Evolutionary conservation across 1,140 invertebrate species (phyloP), one percentile per base, ranked within the genome.

Genomic region (Atopsyche davidsoni): DNA sequence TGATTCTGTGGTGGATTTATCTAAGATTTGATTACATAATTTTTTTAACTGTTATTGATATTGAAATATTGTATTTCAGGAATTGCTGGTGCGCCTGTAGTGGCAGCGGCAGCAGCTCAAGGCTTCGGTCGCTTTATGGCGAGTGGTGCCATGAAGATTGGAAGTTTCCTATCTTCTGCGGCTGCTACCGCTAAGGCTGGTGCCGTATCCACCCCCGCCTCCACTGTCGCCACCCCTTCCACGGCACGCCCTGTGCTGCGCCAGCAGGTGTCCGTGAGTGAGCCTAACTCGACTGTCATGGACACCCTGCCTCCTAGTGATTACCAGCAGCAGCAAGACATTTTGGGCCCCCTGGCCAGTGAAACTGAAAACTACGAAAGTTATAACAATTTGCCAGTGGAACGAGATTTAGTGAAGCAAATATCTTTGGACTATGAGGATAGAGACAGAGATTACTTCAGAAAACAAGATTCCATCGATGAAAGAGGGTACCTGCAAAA

Each of bases 141-240:
- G n/a, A 73, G 70, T 55, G 71, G 73, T 65, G 72, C 72, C 18
- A 69, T 71, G 46, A 72, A 68, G 51, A 60, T 74, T 21, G 72
- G 72, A 10, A 73, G 68, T 53, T 64, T 74, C 18, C 67, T 74
- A 46, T 68, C 70, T 21, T 65, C 69, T 23, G 70, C 70, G n/a
- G 68, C 70, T 4, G 68, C 70, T 1, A 68, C 68, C 28, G 67
- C 69, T 16, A 59, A 60, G 17, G 53, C 66, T 23, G 65, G 68
- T 43, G 35, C 62, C 19, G 58, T 62, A 13, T 61, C 56, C 41
- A 63, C 65, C 43, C 53, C 61, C 40, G 56, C 58, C 21, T 22
- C 58, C 6, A 55, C 52, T 53, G 47, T 63, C 34, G 50, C 55
- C n/a, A 36, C 61, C 7, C 58, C 55, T 38, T 46, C 59, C 17